These are phyloP conservation scores for Strix uralensis DNA, from an alignment of 2,113 vertebrate genomes.

Conservation along the genomic window DNA sequence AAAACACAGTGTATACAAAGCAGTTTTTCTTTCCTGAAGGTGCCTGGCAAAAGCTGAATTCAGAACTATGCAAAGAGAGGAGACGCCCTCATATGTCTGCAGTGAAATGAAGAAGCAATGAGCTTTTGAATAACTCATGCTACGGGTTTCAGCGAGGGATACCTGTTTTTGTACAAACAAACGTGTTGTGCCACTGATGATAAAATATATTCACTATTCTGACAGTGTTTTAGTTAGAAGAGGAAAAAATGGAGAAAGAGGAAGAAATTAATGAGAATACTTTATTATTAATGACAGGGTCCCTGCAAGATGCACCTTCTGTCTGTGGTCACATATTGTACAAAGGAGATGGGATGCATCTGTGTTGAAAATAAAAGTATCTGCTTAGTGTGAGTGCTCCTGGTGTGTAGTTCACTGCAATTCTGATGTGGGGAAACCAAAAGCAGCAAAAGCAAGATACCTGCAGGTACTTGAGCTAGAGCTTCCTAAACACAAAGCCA, in stretches of 20 bases:
- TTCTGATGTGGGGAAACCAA: not conserved
- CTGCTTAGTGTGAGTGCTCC: not conserved
- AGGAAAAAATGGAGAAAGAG: not conserved
- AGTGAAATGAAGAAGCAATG: not conserved
- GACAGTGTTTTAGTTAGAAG: not conserved
- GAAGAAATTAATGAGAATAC: not conserved
- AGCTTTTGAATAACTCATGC: not conserved
- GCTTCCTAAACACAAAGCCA: not conserved
- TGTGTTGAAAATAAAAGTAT: constrained; percentile 6
- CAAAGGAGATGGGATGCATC: not conserved
- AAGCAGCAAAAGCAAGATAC: constrained; percentile 21
- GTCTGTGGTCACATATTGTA: not conserved
- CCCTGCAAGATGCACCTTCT: not conserved
- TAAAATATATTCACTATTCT: not conserved
- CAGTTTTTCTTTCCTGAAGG: not conserved
- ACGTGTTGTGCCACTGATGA: not conserved
- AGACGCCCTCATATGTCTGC: not conserved
- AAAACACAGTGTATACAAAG: not conserved
- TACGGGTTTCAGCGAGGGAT: not conserved
- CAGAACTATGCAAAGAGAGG: not conserved
- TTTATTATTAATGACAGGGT: not conserved
- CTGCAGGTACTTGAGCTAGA: constrained; percentile 9
- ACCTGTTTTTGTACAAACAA: not conserved
- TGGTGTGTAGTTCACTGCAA: not conserved
- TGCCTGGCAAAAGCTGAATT: not conserved